Percentiles rank a stretch among this genome's conserved stretches.
These are phyloP conservation scores for Campylomormyrus tamandua DNA, from an alignment of 2,113 vertebrate species.

Conservation along the genomic window DNA sequence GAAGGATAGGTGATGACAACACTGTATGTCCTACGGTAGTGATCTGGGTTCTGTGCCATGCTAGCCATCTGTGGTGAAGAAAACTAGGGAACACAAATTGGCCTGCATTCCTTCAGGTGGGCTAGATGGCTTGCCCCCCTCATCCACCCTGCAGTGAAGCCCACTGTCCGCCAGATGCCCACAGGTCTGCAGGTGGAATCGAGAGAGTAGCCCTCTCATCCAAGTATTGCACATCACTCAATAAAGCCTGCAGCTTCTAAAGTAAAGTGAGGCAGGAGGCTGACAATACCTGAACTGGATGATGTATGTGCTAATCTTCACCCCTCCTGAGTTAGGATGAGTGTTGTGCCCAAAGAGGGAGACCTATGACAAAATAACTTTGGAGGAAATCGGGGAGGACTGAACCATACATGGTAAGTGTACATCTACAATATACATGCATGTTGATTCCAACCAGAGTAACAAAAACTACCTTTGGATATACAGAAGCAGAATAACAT, in stretches of 20 bases:
- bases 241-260: neutral
- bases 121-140: neutral
- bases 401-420: neutral
- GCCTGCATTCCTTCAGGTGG: neutral
- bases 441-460: neutral
- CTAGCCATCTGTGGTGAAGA: slow-evolving; percentile 5
- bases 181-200: slow-evolving; percentile 6
- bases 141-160: neutral
- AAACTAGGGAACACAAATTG: neutral
- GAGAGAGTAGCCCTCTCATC: neutral
- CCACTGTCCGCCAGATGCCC: slow-evolving; percentile 5
- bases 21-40: neutral
- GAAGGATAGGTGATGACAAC: neutral
- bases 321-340: neutral
- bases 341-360: neutral
- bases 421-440: neutral
- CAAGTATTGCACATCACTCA: slow-evolving; percentile 3
- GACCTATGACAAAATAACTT: neutral
- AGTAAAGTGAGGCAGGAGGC: neutral
- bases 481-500: neutral
- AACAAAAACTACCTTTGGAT: neutral
- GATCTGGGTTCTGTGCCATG: neutral
- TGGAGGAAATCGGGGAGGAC: neutral
- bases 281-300: neutral
- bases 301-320: neutral